These are phyloP conservation scores for Xenopus laevis DNA, from an alignment of 2,113 vertebrate species.

Conservation along the genomic window DNA sequence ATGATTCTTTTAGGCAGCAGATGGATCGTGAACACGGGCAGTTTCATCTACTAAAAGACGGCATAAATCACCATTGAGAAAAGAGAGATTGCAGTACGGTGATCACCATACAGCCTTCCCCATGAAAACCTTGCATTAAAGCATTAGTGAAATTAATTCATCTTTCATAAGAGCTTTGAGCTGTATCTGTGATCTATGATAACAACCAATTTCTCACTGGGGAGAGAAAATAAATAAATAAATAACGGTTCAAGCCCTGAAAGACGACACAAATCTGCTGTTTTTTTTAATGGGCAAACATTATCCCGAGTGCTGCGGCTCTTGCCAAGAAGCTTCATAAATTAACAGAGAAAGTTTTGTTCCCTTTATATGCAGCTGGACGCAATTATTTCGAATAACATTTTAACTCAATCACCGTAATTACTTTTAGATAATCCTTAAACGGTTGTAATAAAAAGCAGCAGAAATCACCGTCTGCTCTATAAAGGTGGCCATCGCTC, in stretches of 20 bases:
- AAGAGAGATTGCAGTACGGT: constrained; percentile 82
- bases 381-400: constrained; percentile 79
- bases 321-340: constrained; percentile 73
- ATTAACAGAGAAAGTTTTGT: constrained; percentile 84
- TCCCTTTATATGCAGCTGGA: constrained; percentile 69
- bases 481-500: constrained; percentile 70
- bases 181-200: constrained; percentile 95
- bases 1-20: constrained; percentile 88
- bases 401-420: constrained; percentile 80
- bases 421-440: constrained; percentile 86
- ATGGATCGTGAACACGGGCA: constrained; percentile 87
- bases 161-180: constrained; percentile 96
- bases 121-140: constrained; percentile 88
- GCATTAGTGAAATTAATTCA: constrained; percentile 99
- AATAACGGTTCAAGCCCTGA: constrained; percentile 70
- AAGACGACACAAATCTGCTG: constrained; percentile 96
- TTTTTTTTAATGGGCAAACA: constrained; percentile 88
- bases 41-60: constrained; percentile 98
- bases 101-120: constrained; percentile 85
- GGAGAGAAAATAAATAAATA: constrained; percentile 50
- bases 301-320: constrained; percentile 88
- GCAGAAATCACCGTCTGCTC: constrained; percentile 67
- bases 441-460: constrained; percentile 66
- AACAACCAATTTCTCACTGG: constrained; percentile 97
- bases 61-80: constrained; percentile 90